These are phyloP conservation scores for Tridacna crocea DNA, from an alignment of 2,888 invertebrate species.

Conservation along the genomic window DNA sequence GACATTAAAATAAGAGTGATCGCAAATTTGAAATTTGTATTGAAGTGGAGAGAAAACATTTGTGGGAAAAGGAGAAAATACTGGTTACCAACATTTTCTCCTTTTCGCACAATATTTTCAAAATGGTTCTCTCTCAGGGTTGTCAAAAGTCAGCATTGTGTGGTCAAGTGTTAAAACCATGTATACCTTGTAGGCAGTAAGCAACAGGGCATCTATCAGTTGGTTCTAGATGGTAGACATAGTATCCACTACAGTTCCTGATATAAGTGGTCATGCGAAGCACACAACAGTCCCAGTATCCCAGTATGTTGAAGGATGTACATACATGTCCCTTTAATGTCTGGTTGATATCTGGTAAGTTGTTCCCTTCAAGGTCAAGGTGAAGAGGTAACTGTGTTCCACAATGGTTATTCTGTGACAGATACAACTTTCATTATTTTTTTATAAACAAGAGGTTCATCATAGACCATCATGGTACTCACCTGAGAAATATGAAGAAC, in stretches of 20 bases:
- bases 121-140: too few relatives aligned
- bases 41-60: too few relatives aligned
- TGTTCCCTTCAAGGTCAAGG: constrained; percentile 55
- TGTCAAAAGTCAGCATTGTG: too few relatives aligned
- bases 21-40: too few relatives aligned
- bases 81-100: too few relatives aligned
- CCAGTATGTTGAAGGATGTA: constrained; percentile 65
- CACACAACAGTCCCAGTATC: constrained; percentile 72
- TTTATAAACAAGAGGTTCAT: too few relatives aligned
- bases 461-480: too few relatives aligned
- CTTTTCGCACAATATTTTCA: too few relatives aligned
- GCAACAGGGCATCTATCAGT: constrained; percentile 68
- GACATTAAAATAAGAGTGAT: too few relatives aligned
- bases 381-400: constrained; percentile 62
- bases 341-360: constrained; percentile 44
- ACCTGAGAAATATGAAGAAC: too few relatives aligned
- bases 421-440: not conserved
- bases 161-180: too few relatives aligned
- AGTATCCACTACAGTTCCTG: constrained; percentile 64
- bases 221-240: constrained; percentile 64
- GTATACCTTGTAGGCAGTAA: constrained; percentile 68
- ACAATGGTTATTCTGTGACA: constrained; percentile 59
- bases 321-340: constrained; percentile 57
- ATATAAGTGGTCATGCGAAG: constrained; percentile 53
- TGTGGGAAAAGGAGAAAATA: too few relatives aligned